These are phyloP conservation scores for Rhagoletis zephyria DNA, from an alignment of 1,140 invertebrate genomes.

Conservation along the genomic window DNA sequence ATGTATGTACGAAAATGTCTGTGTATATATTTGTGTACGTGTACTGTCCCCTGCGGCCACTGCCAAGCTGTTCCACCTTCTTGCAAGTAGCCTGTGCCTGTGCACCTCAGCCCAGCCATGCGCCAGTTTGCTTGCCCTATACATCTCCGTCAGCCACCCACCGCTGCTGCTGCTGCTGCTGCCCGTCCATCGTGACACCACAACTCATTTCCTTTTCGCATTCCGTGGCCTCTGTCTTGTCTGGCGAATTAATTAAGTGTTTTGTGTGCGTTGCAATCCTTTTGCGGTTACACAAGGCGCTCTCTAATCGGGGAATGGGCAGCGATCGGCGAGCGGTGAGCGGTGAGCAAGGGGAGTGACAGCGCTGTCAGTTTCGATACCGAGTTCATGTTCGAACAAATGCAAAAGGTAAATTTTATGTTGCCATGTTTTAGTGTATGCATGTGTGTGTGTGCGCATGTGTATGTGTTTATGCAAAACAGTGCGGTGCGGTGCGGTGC, in stretches of 20 bases:
- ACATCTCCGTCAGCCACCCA: no score
- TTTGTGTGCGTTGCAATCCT: conserved; percentile 64
- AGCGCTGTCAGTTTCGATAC: not conserved
- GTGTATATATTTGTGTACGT: not conserved
- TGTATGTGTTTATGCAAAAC: not conserved
- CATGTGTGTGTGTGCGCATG: no score
- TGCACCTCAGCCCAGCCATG: not conserved
- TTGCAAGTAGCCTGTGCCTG: not conserved
- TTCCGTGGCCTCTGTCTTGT: conserved; percentile 59
- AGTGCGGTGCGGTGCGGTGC: not conserved
- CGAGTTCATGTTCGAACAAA: not conserved
- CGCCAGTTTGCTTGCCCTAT: no score
- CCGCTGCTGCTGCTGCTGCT: not conserved
- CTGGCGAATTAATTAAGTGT: conserved; percentile 73
- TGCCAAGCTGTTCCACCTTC: conserved; percentile 15
- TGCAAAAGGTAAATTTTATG: not conserved
- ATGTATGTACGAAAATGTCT: not conserved
- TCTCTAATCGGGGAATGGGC: not conserved
- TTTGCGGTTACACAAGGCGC: conserved; percentile 64
- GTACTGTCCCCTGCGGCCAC: conserved; percentile 39
- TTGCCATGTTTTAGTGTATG: not conserved
- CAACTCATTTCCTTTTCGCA: conserved; percentile 5
- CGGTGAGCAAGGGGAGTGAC: not conserved
- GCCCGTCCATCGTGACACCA: conserved; percentile 24
- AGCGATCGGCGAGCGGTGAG: no score